A percentile compares a stretch with the other conserved stretches of the same genome.
Evolutionary conservation across 2,888 invertebrate genomes (phyloP).

Genomic region (Luffia ferchaultella): DNA sequence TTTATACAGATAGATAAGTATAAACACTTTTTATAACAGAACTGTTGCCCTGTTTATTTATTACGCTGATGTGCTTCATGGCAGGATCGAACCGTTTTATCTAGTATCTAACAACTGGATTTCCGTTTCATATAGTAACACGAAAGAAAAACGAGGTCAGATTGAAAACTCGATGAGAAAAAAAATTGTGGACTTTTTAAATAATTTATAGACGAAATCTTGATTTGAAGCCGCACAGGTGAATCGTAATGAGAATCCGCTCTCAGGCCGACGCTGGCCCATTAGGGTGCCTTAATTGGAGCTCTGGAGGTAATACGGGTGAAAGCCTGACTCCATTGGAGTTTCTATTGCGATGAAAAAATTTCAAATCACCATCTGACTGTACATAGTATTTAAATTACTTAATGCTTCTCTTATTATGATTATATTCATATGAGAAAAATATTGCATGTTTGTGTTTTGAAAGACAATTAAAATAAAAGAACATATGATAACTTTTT

Average conservation of each 20-base stretch:
- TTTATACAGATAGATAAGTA: too few species aligned
- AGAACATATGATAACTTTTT: too few species aligned
- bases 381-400: too few species aligned
- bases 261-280: conserved; percentile 1
- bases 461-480: too few species aligned
- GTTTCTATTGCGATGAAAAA: background rate
- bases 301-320: conserved; percentile 8
- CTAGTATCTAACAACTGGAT: background rate
- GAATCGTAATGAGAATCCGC: conserved; percentile 4
- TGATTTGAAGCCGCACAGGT: conserved; percentile 1
- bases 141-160: background rate
- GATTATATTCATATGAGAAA: too few species aligned
- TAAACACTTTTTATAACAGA: too few species aligned
- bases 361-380: too few species aligned
- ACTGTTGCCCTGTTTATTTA: too few species aligned
- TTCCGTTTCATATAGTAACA: background rate
- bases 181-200: background rate
- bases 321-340: background rate
- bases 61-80: too few species aligned
- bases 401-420: too few species aligned
- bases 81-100: too few species aligned
- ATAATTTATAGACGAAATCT: conserved; percentile 3
- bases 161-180: background rate
- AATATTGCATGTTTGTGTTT: too few species aligned
- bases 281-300: conserved; percentile 9